These are phyloP conservation scores for Burhinus bistriatus DNA, from an alignment of 2,113 vertebrate species.

Conservation along the genomic window DNA sequence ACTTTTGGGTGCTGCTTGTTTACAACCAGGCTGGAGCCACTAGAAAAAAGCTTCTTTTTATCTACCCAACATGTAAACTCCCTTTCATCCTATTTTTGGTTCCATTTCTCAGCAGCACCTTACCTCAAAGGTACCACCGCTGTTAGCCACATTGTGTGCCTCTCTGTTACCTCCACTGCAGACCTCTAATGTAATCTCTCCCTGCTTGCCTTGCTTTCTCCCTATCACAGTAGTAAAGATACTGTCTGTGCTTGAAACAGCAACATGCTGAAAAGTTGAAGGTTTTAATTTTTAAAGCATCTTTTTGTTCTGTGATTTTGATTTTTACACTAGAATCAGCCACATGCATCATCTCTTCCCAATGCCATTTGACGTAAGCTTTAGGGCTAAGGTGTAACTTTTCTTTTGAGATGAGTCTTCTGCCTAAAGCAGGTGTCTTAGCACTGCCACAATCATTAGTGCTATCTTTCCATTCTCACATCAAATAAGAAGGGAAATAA, in stretches of 20 bases:
- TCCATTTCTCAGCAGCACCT: neutral
- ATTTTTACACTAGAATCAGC: neutral
- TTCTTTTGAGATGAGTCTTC: neutral
- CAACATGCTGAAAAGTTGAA: neutral
- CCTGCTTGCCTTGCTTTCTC: neutral
- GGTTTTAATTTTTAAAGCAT: neutral
- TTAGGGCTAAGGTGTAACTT: neutral
- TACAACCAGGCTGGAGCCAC: neutral
- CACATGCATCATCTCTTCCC: neutral
- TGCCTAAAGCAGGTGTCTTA: neutral
- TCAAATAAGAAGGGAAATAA: neutral
- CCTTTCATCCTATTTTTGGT: neutral
- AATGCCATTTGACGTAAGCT: neutral
- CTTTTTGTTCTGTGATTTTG: neutral
- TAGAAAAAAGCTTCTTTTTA: neutral
- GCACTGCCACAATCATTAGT: neutral
- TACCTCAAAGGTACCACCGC: neutral
- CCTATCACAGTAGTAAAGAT: neutral
- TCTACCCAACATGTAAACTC: neutral
- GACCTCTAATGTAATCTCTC: neutral
- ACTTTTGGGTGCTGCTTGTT: neutral
- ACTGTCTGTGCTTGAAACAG: neutral
- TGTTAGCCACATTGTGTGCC: neutral
- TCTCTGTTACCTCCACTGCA: neutral
- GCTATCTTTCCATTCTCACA: neutral